Evolutionary conservation across 2,113 vertebrate genomes (phyloP), one percentile per base, ranked within the genome.

Genomic region (Hypanus sabinus): DNA sequence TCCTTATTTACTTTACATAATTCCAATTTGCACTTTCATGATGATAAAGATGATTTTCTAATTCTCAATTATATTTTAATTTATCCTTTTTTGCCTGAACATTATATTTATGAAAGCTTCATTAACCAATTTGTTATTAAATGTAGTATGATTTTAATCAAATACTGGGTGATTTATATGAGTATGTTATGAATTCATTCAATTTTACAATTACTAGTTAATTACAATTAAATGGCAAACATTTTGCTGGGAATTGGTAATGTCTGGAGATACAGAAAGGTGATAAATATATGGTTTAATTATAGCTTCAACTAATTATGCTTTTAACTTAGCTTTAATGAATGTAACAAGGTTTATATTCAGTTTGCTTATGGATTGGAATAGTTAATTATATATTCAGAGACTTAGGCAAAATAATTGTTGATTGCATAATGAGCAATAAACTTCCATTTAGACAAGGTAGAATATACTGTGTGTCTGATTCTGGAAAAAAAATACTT

Each of bases 281-380:
- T 88, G 57, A n/a, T 88, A 88, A 87, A 88, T n/a, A 30, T 12
- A n/a, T n/a, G 60, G 27, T 88, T 62, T 88, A 88, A 88, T 88
- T n/a, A 11, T 87, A 55, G 55, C 14, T 87, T 11, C 57, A 88
- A 30, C 14, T 60, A 88, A 62, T 62, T 70, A 88, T 62, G 83
- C 57, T 88, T 88, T 88, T 88, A 62, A 14, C 24, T 88, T 57
- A 62, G 57, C 4, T 88, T 88, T 88, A 88, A 57, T 88, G 57
- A 88, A 88, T 88, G 11, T 55, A 88, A 88, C 24, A 62, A 62
- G 0, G 12, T n/a, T 88, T 60, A n/a, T 60, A 60, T 88, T 88
- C 57, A 62, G 27, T 5, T 62, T 88, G 57, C 57, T 60, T n/a
- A 7, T 30, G 14, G 27, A n/a, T 62, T n/a, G 11, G 83, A 88